Base-by-base conservation (phyloP, 1,140 invertebrate genomes). In the Lepidurus packardi region DNA sequence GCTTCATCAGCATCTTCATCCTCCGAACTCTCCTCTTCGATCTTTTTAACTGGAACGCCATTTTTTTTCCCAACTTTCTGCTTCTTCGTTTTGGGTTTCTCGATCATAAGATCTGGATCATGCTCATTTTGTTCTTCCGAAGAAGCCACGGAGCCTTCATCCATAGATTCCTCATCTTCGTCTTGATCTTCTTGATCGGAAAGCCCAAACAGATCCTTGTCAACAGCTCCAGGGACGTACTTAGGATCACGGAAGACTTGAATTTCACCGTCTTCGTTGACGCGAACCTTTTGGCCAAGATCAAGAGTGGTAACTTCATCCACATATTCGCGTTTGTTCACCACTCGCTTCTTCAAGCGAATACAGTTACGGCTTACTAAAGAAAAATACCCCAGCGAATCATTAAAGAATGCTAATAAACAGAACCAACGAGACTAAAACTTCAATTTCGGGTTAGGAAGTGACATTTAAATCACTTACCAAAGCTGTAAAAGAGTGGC, bases 401-500 rank as follows among this genome's bases (percentile, higher is more conserved):
- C 24, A 73, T 73, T 73, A n/a, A 41, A 42, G 41, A 75, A 78
- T 42, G 42, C 43, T 41, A 34, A n/a, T 1, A 11, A 53, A 77
- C 24, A 74, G 3, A 7, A 16, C 10, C 45, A 77, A 73, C 25
- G 73, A 45, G 25, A 24, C 73, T 77, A 77, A 45, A 53, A n/a
- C 73, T 10, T 9, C 73, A 4, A 75, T 16, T 34, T 34, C 13
- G n/a, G 24, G 2, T 24, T n/a, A 73, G 65, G 65, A n/a, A 73
- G 65, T 24, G 25, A 76, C 13, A 8, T 73, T 43, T 76, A 41
- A 21, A 10, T 73, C 13, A n/a, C 74, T 79, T 81, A 81, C 81
- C 78, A 16, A 78, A 73, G 41, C 79, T 78, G 16, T 81, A 43
- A 53, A 78, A 81, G 8, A 81, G 25, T n/a, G 81, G 81, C 53